A percentile compares a stretch with the other conserved stretches of the same genome.
Evolutionary conservation across 2,113 vertebrate species (phyloP).

Genomic region (Furnarius figulus): DNA sequence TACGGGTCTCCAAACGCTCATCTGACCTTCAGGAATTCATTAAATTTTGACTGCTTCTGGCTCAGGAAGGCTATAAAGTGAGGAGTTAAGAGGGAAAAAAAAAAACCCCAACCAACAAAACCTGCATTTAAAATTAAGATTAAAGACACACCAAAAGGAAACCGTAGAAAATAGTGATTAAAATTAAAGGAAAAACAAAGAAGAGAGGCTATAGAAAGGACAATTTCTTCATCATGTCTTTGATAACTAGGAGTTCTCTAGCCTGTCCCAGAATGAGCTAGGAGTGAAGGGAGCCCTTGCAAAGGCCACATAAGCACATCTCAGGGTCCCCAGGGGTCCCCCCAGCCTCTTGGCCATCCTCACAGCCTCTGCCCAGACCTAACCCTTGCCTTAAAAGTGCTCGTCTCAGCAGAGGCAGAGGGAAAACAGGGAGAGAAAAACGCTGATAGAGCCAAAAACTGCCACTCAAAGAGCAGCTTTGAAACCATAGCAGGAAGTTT

Average conservation of each 20-base stretch:
- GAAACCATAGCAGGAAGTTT: not conserved
- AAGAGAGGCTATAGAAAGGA: not conserved
- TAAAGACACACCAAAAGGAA: not conserved
- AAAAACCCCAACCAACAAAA: not conserved
- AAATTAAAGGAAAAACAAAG: not conserved
- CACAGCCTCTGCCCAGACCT: not conserved
- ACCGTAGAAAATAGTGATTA: not conserved
- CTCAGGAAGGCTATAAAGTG: not conserved
- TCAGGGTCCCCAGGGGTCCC: not conserved
- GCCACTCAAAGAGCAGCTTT: not conserved
- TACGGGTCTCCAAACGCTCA: not conserved
- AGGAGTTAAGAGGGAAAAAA: not conserved
- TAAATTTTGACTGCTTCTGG: not conserved
- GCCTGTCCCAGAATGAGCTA: not conserved
- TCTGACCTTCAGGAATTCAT: conserved; percentile 42
- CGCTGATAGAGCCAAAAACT: not conserved
- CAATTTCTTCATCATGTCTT: not conserved
- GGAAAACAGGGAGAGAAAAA: not conserved
- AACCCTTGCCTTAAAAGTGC: not conserved
- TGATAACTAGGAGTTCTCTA: not conserved
- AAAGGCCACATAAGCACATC: not conserved
- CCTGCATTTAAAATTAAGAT: not conserved
- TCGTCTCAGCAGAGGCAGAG: not conserved
- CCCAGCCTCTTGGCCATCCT: not conserved
- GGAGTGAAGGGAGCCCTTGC: not conserved